A percentile compares a stretch with the other conserved stretches of the same genome.
Evolutionary conservation across 1,140 invertebrate species (phyloP).

Genomic region (Lethrus apterus): DNA sequence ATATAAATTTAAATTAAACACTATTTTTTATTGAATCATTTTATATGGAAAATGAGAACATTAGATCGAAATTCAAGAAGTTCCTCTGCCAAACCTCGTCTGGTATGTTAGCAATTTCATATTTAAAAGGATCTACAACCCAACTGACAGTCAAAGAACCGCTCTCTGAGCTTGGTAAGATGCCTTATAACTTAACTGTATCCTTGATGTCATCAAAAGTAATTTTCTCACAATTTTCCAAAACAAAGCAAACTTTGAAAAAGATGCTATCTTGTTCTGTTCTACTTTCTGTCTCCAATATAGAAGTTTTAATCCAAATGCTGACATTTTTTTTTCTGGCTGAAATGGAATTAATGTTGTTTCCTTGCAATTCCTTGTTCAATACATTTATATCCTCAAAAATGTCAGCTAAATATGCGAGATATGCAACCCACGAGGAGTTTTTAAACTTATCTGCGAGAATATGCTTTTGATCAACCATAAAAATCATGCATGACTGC

Average conservation of each 20-base stretch:
- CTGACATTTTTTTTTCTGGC: too few species aligned
- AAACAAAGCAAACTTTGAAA: slow-evolving; percentile 21
- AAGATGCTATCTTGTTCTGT: slow-evolving; percentile 17
- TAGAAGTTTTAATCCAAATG: too few species aligned
- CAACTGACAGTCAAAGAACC: too few species aligned
- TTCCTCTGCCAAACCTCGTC: slow-evolving; percentile 17
- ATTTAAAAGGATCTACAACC: slow-evolving; percentile 24
- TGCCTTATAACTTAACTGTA: slow-evolving; percentile 19
- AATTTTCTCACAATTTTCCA: slow-evolving; percentile 19
- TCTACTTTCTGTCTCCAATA: too few species aligned
- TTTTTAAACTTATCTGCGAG: slow-evolving; percentile 27
- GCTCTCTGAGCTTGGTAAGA: too few species aligned
- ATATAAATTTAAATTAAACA: too few species aligned
- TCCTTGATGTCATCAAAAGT: slow-evolving; percentile 20
- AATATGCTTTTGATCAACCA: slow-evolving; percentile 26
- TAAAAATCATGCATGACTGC: slow-evolving; percentile 25
- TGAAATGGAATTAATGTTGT: too few species aligned
- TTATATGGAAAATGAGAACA: too few species aligned
- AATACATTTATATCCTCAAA: slow-evolving; percentile 11
- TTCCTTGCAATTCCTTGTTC: slow-evolving; percentile 21
- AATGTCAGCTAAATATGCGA: slow-evolving; percentile 15
- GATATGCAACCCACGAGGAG: slow-evolving; percentile 25
- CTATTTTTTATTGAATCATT: too few species aligned
- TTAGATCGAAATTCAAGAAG: too few species aligned
- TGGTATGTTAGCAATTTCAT: slow-evolving; percentile 20